Base-by-base conservation (phyloP, 2,797 vertebrate genomes). In the Acanthurus tractus region DNA sequence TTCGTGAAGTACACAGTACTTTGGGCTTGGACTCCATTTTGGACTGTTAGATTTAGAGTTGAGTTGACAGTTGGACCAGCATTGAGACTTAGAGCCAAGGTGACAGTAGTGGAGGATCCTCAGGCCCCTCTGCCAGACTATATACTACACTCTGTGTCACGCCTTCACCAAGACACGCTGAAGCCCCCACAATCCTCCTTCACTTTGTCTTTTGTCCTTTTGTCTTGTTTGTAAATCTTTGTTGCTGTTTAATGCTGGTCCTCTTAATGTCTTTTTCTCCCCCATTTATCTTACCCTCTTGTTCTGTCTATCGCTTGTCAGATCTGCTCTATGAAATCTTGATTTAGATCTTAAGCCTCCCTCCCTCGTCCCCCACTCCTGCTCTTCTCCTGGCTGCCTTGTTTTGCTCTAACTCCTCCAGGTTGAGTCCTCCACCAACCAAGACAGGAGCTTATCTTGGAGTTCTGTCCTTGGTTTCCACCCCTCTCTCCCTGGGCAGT, bases 51-150 rank as follows among this genome's bases (percentile, higher is more conserved):
- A 92, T 89, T 89, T 87, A 94, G 90, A 95, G 83, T 68, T 63
- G 82, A 92, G 79, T 75, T 92, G 95, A 94, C 95, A 93, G 86
- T 75, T 56, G 79, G 82, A 90, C 88, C 83, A 82, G 88, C 70
- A 82, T 64, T 53, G 75, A 84, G 88, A 91, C 78, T 91, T 87
- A 92, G 91, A 94, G 84, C 83, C 83, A 88, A 93, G 91, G 90
- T 94, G 94, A 95, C 94, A 95, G 90, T 82, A 76, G 83, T 78
- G 82, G 78, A 87, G 83, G 85, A 88, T 94, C 94, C 94, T 91
- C 91, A 68, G 91, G 94, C 92, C 86, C 57, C 80, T 65, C 89
- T 92, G 88, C 89, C 87, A 93, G 89, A 89, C 89, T 86, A 81
- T 79, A 87, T 82, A 85, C 85, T 90, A 79, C 44, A 64, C 76